Base-by-base conservation (phyloP, 2,888 invertebrate species). In the Melipona bicolor region DNA sequence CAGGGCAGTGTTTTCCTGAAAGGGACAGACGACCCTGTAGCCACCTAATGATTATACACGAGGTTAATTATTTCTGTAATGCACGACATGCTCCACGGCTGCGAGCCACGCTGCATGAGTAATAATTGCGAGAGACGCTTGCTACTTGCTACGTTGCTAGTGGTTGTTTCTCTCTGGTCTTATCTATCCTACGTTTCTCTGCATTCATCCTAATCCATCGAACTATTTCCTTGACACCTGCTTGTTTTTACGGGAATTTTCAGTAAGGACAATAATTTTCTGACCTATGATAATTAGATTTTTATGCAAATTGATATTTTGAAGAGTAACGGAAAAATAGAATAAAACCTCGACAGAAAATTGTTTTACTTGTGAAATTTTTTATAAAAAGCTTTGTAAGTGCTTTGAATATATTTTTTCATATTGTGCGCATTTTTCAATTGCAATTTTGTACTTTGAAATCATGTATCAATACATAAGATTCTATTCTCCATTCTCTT, bases 1-100 rank as follows among this genome's bases (percentile, higher is more conserved):
- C 88, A 95, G 82, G 93, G 93, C 88, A 94, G 90, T 90, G 93
- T 94, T 91, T 94, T 94, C 90, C 94, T 94, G 91, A 81, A 90
- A 90, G 80, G 81, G 79, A 76, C 78, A 73, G 71, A 79, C 79
- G 79, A 59, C 32, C 64, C 68, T 83, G 73, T 70, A 84, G 52
- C 65, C 74, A 62, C 61, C 54, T 80, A 79, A 87, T 87, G 70
- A 83, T 88, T 86, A 87, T 71, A 80, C 80, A 70, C 77, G 72
- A 72, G 74, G 79, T 86, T 88, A 88, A 88, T 88, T 88, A 88
- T 86, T 82, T 82, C 82, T 77, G 49, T 75, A 79, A 88, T 69
- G 77, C 83, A 52, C 79, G 65, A 77, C 69, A 73, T 13, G 76
- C 54, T 27, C 32, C n/a, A 77, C 75, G 59, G 59, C 36, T 54